phyloP scores from a whole-genome alignment of 2,888 invertebrate genomes.

The Oegoconia quadripuncta region DNA sequence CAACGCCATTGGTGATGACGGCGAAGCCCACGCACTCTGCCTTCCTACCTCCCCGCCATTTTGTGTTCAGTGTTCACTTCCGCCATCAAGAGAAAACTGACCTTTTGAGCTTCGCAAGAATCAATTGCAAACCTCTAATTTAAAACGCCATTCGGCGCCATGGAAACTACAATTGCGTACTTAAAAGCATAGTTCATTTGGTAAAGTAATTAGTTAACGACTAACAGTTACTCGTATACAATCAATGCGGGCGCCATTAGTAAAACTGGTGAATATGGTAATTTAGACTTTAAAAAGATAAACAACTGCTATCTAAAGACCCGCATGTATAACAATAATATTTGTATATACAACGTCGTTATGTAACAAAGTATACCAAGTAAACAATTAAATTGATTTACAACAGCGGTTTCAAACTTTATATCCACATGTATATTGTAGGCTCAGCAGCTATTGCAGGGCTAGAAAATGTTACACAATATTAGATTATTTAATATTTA shows the following conservation, averaged over 20 bases:
- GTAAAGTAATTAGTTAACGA: not conserved
- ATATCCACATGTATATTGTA: not conserved
- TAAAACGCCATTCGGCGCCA: not conserved
- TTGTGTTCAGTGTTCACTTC: conserved; percentile 43
- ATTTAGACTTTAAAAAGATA: not conserved
- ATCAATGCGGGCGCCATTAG: not conserved
- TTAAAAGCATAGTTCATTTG: too few species aligned
- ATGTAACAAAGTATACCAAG: not conserved
- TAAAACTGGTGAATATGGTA: not conserved
- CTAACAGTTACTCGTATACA: conserved; percentile 16
- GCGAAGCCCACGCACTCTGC: conserved; percentile 31
- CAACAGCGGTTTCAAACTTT: not conserved
- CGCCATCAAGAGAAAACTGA: conserved; percentile 58
- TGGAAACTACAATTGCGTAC: too few species aligned
- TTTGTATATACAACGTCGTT: not conserved
- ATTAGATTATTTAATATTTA: not conserved
- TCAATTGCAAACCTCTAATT: conserved; percentile 26
- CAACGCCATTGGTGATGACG: conserved; percentile 49
- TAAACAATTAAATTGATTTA: not conserved
- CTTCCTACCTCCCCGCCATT: conserved; percentile 33
- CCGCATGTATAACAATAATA: not conserved
- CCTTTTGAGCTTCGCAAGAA: conserved; percentile 45
- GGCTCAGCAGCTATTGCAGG: not conserved
- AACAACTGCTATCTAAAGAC: not conserved
- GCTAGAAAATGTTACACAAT: not conserved